Conservation (phyloP, 2,888 invertebrate genomes). For the Proisotoma minuta region DNA sequence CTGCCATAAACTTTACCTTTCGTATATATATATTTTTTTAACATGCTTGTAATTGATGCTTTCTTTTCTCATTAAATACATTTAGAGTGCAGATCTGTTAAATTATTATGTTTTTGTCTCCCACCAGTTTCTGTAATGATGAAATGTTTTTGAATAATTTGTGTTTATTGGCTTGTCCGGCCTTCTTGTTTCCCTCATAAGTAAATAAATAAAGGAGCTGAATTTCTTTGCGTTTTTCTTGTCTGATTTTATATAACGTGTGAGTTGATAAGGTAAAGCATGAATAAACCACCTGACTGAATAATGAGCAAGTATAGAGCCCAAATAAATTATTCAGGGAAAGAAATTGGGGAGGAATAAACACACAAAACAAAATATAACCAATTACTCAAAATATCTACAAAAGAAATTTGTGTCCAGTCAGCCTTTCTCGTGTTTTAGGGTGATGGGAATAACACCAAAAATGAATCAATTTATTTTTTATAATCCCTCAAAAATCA, state of each 20-base stretch:
- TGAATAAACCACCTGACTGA: too few relatives aligned
- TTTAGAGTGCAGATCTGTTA: not conserved
- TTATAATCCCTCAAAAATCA: too few relatives aligned
- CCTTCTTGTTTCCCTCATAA: not conserved
- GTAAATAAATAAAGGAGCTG: not conserved
- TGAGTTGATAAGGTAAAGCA: too few relatives aligned
- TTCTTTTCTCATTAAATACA: not conserved
- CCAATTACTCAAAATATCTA: conserved; percentile 4
- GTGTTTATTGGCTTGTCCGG: not conserved
- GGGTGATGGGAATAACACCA: not conserved
- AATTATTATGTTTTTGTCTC: not conserved
- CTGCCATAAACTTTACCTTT: too few relatives aligned
- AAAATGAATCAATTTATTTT: too few relatives aligned
- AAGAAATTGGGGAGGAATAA: conserved; percentile 1
- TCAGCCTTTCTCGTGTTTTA: too few relatives aligned
- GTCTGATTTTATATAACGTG: not conserved
- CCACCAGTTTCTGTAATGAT: not conserved
- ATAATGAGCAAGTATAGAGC: too few relatives aligned
- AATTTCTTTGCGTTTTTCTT: not conserved
- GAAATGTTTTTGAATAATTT: too few relatives aligned
- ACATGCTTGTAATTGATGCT: too few relatives aligned
- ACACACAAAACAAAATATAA: not conserved
- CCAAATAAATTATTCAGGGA: not conserved
- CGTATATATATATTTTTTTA: too few relatives aligned
- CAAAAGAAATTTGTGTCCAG: too few relatives aligned